phyloP scores from a whole-genome alignment of 2,113 vertebrate species.

The Cyanoderma ruficeps region DNA sequence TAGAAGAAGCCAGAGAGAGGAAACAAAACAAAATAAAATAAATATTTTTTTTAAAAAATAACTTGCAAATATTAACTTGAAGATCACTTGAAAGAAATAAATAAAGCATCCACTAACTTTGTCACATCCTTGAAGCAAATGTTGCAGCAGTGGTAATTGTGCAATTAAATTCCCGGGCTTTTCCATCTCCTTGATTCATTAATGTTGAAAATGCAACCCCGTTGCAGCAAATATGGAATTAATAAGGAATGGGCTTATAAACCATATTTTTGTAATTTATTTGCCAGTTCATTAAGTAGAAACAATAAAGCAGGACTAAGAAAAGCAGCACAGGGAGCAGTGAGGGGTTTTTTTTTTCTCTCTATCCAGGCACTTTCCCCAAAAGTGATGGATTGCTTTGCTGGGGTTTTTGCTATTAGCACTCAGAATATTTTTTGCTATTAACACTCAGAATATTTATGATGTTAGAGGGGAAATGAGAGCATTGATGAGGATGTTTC shows the following conservation, averaged over 20 bases:
- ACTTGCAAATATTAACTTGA: not conserved
- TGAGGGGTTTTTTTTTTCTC: not conserved
- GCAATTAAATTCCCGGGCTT: constrained; percentile 62
- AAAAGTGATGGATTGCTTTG: not conserved
- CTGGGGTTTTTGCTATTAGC: not conserved
- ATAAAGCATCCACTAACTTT: constrained; percentile 13
- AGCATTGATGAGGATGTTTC: not conserved
- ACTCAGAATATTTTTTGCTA: not conserved
- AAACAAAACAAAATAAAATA: not conserved
- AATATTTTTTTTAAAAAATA: not conserved
- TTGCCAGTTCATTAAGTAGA: constrained; percentile 61
- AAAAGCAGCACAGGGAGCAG: not conserved
- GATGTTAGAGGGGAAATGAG: not conserved
- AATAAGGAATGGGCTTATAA: constrained; percentile 51
- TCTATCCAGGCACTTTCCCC: not conserved
- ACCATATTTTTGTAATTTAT: constrained; percentile 53
- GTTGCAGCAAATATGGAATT: constrained; percentile 60
- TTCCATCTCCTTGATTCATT: constrained; percentile 65
- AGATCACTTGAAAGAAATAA: constrained; percentile 9
- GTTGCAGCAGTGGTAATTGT: constrained; percentile 30
- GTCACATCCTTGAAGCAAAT: constrained; percentile 48
- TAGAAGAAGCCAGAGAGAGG: no score
- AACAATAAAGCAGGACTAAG: constrained; percentile 37
- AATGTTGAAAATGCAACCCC: not conserved
- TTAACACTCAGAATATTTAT: not conserved